phyloP scores from a whole-genome alignment of 2,888 invertebrate genomes.

The Leptinotarsa rubiginosa region DNA sequence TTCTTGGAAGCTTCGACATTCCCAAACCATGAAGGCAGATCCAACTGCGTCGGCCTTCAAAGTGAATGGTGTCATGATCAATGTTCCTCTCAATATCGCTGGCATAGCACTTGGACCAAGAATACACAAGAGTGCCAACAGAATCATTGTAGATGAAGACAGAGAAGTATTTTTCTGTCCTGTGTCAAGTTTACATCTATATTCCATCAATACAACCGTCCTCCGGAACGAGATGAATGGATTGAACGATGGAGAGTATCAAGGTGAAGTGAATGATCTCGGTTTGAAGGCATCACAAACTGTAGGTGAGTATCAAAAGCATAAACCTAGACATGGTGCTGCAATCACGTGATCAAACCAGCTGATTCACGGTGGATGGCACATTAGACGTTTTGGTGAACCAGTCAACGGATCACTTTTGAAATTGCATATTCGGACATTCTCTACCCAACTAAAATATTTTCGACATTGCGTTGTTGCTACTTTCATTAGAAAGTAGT shows the following conservation, averaged over 20 bases:
- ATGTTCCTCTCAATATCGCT: conserved; percentile 74
- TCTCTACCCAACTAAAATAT: no score
- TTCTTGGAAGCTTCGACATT: conserved; percentile 79
- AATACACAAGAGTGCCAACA: conserved; percentile 46
- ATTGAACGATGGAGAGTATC: conserved; percentile 52
- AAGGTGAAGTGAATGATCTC: conserved; percentile 70
- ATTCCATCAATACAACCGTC: conserved; percentile 73
- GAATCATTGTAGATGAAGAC: conserved; percentile 55
- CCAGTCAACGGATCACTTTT: no score
- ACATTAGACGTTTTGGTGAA: no score
- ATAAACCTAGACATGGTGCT: no score
- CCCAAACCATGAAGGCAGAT: conserved; percentile 73
- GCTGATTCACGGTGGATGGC: no score
- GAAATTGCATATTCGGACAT: no score
- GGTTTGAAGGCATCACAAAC: conserved; percentile 62
- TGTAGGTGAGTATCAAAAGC: conserved; percentile 32
- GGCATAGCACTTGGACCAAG: conserved; percentile 78
- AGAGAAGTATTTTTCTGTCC: conserved; percentile 74
- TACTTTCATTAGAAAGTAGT: no score
- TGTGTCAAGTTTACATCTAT: conserved; percentile 76
- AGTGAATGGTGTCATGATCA: conserved; percentile 72
- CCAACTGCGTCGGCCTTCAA: conserved; percentile 72
- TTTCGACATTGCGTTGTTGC: no score
- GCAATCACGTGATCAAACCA: no score
- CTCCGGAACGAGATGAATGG: conserved; percentile 70